Conservation (phyloP, 2,113 vertebrate genomes). For the Rhadina sibilatrix region DNA sequence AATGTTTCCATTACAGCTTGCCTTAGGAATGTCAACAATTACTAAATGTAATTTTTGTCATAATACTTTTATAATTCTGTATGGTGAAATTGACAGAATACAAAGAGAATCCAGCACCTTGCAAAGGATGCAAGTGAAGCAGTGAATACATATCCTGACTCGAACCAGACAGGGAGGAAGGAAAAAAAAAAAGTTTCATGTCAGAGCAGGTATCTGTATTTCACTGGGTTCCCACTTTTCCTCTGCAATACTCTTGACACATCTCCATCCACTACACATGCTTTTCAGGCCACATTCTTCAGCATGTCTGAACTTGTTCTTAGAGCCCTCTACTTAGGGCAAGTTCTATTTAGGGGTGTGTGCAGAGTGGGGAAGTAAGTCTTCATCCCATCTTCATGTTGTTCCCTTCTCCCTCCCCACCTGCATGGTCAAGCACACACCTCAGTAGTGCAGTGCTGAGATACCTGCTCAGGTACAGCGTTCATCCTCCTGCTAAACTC, state of each 20-base stretch:
- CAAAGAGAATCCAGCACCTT: not conserved
- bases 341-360: not conserved
- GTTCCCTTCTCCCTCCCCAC: not conserved
- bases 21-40: not conserved
- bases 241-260: not conserved
- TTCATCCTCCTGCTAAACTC: not conserved
- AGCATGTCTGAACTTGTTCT: conserved; percentile 39
- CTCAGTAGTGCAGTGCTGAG: not conserved
- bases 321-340: not conserved
- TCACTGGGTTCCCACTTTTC: not conserved
- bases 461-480: not conserved
- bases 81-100: not conserved
- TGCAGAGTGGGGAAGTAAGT: not conserved
- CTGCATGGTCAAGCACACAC: not conserved
- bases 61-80: not conserved
- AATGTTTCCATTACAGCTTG: not conserved
- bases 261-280: not conserved
- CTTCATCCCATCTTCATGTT: not conserved
- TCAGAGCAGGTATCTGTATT: not conserved
- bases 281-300: conserved; percentile 14
- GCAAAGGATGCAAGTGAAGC: not conserved
- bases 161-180: not conserved
- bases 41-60: not conserved
- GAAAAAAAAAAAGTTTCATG: not conserved
- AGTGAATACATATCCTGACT: not conserved